A percentile compares a stretch with the other conserved stretches of the same genome.
Conservation (phyloP, 2,888 invertebrate genomes). For the Ctena decussata region DNA sequence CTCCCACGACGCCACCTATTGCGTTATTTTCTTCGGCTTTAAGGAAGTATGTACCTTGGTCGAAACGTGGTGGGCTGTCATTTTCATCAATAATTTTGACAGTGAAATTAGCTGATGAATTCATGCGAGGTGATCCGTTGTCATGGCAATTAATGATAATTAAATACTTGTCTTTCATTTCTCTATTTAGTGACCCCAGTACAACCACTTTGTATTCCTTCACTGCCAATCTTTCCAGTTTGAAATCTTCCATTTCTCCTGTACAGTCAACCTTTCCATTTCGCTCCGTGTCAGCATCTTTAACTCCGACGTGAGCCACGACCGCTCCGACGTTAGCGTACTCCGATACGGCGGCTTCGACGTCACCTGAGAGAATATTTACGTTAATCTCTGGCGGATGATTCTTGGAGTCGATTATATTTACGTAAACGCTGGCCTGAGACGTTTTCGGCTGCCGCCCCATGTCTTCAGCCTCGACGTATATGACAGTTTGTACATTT, state of each 20-base stretch:
- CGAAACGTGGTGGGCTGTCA: constrained; percentile 95
- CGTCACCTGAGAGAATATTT: constrained; percentile 73
- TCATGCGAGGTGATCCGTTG: constrained; percentile 69
- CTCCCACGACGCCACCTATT: constrained; percentile 69
- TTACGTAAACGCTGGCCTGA: constrained; percentile 74
- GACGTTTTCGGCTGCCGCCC: constrained; percentile 75
- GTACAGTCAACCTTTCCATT: constrained; percentile 80
- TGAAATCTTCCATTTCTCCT: constrained; percentile 72
- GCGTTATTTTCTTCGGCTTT: constrained; percentile 73
- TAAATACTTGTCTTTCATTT: constrained; percentile 55
- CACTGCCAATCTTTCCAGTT: constrained; percentile 72
- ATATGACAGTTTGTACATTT: constrained; percentile 64
- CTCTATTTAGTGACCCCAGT: constrained; percentile 60
- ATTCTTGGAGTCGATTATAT: constrained; percentile 95
- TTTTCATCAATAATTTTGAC: constrained; percentile 93
- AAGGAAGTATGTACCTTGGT: constrained; percentile 87
- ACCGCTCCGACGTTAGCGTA: constrained; percentile 77
- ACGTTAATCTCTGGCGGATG: constrained; percentile 92
- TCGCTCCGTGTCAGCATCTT: constrained; percentile 76
- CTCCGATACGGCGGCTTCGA: constrained; percentile 74
- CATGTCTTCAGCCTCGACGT: constrained; percentile 78
- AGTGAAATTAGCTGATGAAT: constrained; percentile 62
- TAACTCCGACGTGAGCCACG: constrained; percentile 77
- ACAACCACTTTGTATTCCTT: constrained; percentile 79
- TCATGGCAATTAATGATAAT: constrained; percentile 70